Base-by-base conservation (phyloP, 2,888 invertebrate species). In the Chymomyza amoena region DNA sequence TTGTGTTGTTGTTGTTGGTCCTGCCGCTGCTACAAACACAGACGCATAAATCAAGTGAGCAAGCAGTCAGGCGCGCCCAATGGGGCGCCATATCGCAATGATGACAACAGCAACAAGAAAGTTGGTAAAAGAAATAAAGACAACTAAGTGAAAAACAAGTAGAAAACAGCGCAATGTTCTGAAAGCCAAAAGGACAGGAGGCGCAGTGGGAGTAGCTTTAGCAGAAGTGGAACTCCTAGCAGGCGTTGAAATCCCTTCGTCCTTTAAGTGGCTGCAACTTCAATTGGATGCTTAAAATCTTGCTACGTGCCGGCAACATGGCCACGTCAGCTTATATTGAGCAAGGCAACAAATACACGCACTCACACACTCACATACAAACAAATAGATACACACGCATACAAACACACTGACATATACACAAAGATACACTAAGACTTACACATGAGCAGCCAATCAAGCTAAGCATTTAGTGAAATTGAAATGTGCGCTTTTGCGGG, bases 41-140 rank as follows among this genome's bases (percentile, higher is more conserved):
- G 56, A 69, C 64, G 63, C 70, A 73, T 75, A 69, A 77, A 71
- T 72, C 73, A 71, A 78, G 70, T 75, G 74, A 67, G 73, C 64
- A 69, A 63, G 18, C 67, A 66, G 56, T 36, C 25, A 68, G 61
- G 45, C 67, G 39, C 52, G 16, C 68, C 66, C 71, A 76, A 70
- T 78, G 72, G 78, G 74, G 76, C 70, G 78, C 76, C 75, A 77
- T 75, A 75, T 75, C 75, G 70, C 60, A 75, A 70, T 75, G 70
- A 74, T 71, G 50, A 77, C 68, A 74, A 71, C 70, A 57, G 71
- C 18, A 66, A 25, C 67, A 73, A 56, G 32, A 54, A 39, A 28
- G 39, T 45, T 45, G 39, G 2, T 45, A 45, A 45, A 45, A 45
- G 39, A 45, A 18, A 66, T 61, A 63, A 66, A 66, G 66, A 61